Base-by-base conservation (phyloP, 1,140 invertebrate species). In the Nomia melanderi region DNA sequence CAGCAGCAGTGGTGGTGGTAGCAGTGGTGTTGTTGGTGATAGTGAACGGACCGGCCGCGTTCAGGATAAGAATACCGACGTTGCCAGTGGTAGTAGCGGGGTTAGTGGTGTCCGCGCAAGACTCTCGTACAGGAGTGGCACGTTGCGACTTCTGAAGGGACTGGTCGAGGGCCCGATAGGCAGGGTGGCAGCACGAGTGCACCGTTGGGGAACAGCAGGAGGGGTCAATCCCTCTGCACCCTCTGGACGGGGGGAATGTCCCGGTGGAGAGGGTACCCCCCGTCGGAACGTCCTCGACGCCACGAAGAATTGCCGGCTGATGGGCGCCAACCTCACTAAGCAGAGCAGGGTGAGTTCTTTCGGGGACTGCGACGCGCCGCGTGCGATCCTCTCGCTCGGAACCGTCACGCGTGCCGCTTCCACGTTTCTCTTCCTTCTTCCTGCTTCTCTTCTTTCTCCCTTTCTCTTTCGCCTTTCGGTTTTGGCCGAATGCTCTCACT, bases 101-200 rank as follows among this genome's bases (percentile, higher is more conserved):
- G 9, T 50, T 17, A 29, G 53, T 41, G 2, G 63, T 31, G 60
- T 53, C 27, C 56, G 66, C 14, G 81, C n/a, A n/a, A n/a, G 80
- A 62, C 27, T 29, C 14, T 78, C 75, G 66, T 80, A 60, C 69
- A 81, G 62, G 81, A 77, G 86, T 82, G 56, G 83, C 74, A 81
- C 84, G 84, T 78, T 81, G 71, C 79, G 81, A 81, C 78, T 86
- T 66, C 65, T 81, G 81, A 87, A 84, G 85, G 79, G 84, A 83
- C 76, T 81, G 82, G 84, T 86, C 73, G 82, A 88, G 83, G 84
- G 83, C 82, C 88, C 81, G 67, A 85, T 84, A 72, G 84, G 81
- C 87, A 90, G 90, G 86, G 89, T 90, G 88, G 90, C 90, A 75
- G 85, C 90, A 71, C 88, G 89, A 84, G 88, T 89, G 83, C 87